A percentile compares a stretch with the other conserved stretches of the same genome.
Evolutionary conservation across 2,888 invertebrate species (phyloP).

Genomic region (Cordilura impudica): DNA sequence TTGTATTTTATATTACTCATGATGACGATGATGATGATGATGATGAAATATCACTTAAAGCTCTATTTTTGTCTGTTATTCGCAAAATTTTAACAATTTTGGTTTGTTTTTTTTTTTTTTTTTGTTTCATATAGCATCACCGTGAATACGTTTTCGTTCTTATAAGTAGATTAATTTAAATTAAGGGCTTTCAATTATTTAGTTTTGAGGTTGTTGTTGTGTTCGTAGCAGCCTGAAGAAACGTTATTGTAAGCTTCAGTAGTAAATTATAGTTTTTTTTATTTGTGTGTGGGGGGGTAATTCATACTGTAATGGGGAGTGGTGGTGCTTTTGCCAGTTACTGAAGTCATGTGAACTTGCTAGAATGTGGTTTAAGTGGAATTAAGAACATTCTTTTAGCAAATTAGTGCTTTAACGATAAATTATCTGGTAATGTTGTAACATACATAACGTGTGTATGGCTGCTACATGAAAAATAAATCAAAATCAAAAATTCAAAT

Average conservation of each 20-base stretch:
- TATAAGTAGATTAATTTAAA: constrained; percentile 62
- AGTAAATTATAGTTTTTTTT: constrained; percentile 58
- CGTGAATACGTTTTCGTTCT: not conserved
- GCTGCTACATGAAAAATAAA: too few relatives aligned
- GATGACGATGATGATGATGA: constrained; percentile 40
- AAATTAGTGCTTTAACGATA: not conserved
- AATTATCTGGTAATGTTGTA: too few relatives aligned
- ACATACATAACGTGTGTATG: too few relatives aligned
- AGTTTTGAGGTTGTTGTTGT: constrained; percentile 14
- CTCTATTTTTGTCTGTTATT: constrained; percentile 52
- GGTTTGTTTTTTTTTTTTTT: constrained; percentile 24
- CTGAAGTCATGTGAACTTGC: constrained; percentile 51
- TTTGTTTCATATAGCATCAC: constrained; percentile 24
- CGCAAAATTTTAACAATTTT: constrained; percentile 58
- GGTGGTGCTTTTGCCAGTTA: constrained; percentile 23
- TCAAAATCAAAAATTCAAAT: too few relatives aligned
- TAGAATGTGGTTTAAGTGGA: not conserved
- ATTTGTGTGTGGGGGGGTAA: constrained; percentile 21
- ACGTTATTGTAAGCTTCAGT: constrained; percentile 51
- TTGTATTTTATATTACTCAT: constrained; percentile 1
- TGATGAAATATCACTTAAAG: constrained; percentile 63
- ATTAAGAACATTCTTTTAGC: not conserved
- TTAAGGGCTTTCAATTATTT: constrained; percentile 61
- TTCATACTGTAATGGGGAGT: constrained; percentile 47
- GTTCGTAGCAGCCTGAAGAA: constrained; percentile 46